Conservation (phyloP, 2,797 vertebrate species). For the Cynodonichthys magdalenae region DNA sequence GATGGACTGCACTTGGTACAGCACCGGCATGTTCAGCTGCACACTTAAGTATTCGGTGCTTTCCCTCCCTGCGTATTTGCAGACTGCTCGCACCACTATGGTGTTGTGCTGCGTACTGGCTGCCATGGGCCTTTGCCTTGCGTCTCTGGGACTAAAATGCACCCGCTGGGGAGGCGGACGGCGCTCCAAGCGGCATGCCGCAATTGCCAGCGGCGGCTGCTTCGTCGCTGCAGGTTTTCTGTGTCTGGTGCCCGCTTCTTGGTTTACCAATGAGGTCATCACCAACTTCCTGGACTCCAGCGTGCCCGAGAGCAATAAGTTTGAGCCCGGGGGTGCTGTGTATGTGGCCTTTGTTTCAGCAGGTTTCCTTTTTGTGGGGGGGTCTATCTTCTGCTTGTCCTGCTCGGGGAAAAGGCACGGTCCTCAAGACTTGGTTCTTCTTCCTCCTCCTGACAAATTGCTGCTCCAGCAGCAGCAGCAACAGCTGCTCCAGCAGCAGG, state of each 20-base stretch:
- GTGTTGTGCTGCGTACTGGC: conserved; percentile 92
- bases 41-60: conserved; percentile 90
- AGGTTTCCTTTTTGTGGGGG: conserved; percentile 86
- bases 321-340: conserved; percentile 92
- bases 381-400: conserved; percentile 91
- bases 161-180: conserved; percentile 88
- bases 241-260: conserved; percentile 90
- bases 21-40: conserved; percentile 97
- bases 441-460: conserved; percentile 81
- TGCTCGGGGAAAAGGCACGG: conserved; percentile 85
- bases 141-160: conserved; percentile 92
- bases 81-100: conserved; percentile 93
- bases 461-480: conserved; percentile 82
- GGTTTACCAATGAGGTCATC: conserved; percentile 95
- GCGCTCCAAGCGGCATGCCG: conserved; percentile 86
- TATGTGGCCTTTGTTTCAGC: conserved; percentile 93
- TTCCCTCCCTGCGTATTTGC: conserved; percentile 89
- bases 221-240: conserved; percentile 88
- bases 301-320: conserved; percentile 91
- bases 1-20: conserved; percentile 99
- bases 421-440: conserved; percentile 81
- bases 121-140: conserved; percentile 88
- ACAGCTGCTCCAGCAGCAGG: conserved; percentile 81
- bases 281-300: conserved; percentile 89
- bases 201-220: conserved; percentile 88